Percentiles rank a stretch among this genome's conserved stretches.
Conservation (phyloP, 2,113 vertebrate species). For the Otis tarda region DNA sequence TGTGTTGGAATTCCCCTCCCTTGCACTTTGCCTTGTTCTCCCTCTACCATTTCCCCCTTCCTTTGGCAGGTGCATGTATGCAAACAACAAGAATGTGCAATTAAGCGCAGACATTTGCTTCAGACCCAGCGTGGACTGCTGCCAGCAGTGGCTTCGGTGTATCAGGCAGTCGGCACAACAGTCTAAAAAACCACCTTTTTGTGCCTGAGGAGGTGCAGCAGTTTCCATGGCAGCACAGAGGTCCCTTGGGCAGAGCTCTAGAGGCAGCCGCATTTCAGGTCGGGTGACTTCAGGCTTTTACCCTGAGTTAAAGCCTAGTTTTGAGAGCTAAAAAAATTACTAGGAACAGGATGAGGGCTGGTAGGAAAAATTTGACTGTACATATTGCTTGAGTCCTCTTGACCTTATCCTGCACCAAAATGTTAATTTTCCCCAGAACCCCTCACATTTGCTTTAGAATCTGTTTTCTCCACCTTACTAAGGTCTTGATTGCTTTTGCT, state of each 20-base stretch:
- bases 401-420: not conserved
- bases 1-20: not conserved
- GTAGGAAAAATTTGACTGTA: not conserved
- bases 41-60: not conserved
- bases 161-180: not conserved
- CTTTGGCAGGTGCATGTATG: not conserved
- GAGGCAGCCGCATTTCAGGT: not conserved
- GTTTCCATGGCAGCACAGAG: not conserved
- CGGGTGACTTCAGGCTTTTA: not conserved
- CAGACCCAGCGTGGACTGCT: not conserved
- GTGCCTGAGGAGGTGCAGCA: not conserved
- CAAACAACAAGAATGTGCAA: rapidly evolving
- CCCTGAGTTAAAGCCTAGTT: not conserved
- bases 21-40: not conserved
- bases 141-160: not conserved
- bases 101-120: not conserved
- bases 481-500: not conserved
- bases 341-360: not conserved
- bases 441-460: not conserved
- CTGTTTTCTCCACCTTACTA: not conserved
- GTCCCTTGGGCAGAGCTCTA: not conserved
- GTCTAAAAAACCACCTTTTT: not conserved
- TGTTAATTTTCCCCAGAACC: not conserved
- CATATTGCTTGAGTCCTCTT: not conserved
- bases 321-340: not conserved